Conservation (phyloP, 2,888 invertebrate species). For the Anoplius nigerrimus region DNA sequence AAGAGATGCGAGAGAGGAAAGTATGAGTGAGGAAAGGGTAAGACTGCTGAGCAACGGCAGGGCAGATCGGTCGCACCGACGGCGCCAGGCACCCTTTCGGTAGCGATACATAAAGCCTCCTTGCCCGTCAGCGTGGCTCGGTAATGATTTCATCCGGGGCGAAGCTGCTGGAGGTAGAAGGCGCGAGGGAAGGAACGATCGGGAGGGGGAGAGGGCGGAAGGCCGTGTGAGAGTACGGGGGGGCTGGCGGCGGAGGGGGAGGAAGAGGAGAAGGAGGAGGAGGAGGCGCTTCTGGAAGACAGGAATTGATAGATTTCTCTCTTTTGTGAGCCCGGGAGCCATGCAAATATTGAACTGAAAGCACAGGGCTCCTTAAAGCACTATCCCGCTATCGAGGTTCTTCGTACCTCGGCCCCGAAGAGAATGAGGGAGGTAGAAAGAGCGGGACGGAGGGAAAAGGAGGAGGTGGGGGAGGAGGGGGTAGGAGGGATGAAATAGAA, state of each 20-base stretch:
- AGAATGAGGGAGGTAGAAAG: neutral
- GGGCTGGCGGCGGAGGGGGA: slow-evolving; percentile 10
- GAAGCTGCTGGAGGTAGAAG: slow-evolving; percentile 12
- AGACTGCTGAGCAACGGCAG: too few relatives aligned
- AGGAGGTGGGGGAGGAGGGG: slow-evolving; percentile 9
- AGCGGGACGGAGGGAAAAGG: neutral
- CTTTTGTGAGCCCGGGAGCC: slow-evolving; percentile 59
- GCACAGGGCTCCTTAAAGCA: slow-evolving; percentile 58
- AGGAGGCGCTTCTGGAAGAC: slow-evolving; percentile 58
- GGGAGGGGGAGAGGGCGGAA: slow-evolving; percentile 7
- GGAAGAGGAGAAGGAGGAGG: neutral
- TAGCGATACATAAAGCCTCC: slow-evolving; percentile 54
- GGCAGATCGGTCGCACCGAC: neutral
- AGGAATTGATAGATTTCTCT: slow-evolving; percentile 70
- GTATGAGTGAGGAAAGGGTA: neutral
- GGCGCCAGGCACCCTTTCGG: slow-evolving; percentile 15
- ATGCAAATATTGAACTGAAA: slow-evolving; percentile 63
- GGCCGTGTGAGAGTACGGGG: slow-evolving; percentile 3
- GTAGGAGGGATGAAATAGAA: slow-evolving; percentile 22
- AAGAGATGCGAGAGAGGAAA: neutral
- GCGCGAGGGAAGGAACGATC: neutral
- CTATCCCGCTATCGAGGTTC: slow-evolving; percentile 43
- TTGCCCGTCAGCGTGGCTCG: slow-evolving; percentile 45
- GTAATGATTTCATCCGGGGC: slow-evolving; percentile 60
- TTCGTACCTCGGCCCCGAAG: slow-evolving; percentile 7